phyloP scores from a whole-genome alignment of 2,797 vertebrate species.

The Chloroceryle inda region DNA sequence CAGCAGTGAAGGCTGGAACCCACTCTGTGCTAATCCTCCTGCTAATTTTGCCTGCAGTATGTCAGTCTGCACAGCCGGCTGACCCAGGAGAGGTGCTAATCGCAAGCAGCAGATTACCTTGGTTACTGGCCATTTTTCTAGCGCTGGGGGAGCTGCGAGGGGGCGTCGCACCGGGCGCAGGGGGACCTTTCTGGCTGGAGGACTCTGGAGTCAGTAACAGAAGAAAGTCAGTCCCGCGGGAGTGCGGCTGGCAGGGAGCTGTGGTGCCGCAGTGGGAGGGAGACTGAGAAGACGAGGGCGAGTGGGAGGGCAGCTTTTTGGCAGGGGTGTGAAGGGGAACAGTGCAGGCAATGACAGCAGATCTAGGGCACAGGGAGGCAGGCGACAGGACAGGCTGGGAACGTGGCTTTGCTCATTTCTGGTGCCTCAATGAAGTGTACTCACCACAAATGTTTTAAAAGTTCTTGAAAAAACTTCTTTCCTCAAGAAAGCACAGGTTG shows the following conservation, averaged over 20 bases:
- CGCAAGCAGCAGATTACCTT: constrained; percentile 59
- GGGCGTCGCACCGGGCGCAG: constrained; percentile 56
- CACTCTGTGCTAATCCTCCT: not conserved
- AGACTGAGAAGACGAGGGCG: constrained; percentile 36
- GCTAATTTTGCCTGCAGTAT: not conserved
- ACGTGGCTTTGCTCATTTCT: constrained; percentile 57
- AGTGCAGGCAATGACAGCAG: not conserved
- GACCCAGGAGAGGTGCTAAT: not conserved
- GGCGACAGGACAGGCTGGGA: constrained; percentile 30
- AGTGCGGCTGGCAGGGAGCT: constrained; percentile 5
- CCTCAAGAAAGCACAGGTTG: not conserved
- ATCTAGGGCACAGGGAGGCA: not conserved
- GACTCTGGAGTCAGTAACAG: constrained; percentile 75
- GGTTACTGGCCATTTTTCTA: constrained; percentile 78
- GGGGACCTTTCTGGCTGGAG: constrained; percentile 76
- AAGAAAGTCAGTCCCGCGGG: constrained; percentile 69
- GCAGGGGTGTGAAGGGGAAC: not conserved
- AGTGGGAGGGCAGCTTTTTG: constrained; percentile 37
- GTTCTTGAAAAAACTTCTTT: constrained; percentile 4
- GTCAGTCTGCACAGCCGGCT: not conserved
- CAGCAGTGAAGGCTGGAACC: not conserved
- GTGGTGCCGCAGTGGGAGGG: constrained; percentile 33
- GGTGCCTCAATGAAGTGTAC: constrained; percentile 9
- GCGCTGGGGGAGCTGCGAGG: constrained; percentile 75
- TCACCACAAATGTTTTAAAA: not conserved